Evolutionary conservation across 2,113 vertebrate species (phyloP).

Genomic region (Chlamydotis undulata): DNA sequence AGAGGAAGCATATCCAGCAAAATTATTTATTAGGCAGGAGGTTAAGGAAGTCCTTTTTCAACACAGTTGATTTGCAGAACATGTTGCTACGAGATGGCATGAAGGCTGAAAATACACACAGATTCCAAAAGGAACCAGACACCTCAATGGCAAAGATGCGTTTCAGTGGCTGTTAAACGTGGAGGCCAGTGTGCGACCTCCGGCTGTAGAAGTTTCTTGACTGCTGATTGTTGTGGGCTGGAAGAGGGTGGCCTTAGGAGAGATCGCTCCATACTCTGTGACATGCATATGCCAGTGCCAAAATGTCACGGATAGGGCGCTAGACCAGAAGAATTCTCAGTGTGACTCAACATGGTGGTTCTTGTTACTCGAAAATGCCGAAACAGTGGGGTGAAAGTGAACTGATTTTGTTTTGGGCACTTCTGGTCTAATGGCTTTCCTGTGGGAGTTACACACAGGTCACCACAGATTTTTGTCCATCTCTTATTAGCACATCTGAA

Average conservation of each 20-base stretch:
- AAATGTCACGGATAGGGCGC: background rate
- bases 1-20: background rate
- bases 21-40: constrained; percentile 7
- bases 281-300: background rate
- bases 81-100: constrained; percentile 36
- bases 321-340: background rate
- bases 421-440: background rate
- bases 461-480: background rate
- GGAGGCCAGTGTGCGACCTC: background rate
- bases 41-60: constrained; percentile 48
- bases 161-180: background rate
- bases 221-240: background rate
- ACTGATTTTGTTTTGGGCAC: background rate
- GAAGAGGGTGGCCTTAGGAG: background rate
- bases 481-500: background rate
- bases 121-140: constrained; percentile 46
- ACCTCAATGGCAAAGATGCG: background rate
- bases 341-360: background rate
- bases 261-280: background rate
- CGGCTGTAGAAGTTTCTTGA: background rate
- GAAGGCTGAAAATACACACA: constrained; percentile 40
- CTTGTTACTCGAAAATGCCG: fast-evolving
- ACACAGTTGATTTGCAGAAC: constrained; percentile 24
- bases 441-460: fast-evolving
- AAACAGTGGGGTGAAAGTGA: background rate